Evolutionary conservation across 1,140 invertebrate species (phyloP), one percentile per base, ranked within the genome.

Genomic region (Nymphalis io): DNA sequence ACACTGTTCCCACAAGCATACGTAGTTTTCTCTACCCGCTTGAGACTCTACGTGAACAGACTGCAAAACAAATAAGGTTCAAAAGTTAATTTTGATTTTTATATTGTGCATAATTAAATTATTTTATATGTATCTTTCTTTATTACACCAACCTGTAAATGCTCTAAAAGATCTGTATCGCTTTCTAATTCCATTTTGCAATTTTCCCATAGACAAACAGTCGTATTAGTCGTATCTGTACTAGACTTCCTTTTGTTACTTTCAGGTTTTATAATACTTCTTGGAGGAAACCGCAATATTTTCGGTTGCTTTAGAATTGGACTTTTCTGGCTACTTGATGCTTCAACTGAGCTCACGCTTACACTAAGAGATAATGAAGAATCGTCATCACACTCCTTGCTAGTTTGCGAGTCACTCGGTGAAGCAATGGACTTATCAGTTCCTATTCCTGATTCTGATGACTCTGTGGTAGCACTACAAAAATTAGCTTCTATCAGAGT

Each of bases 1-100:
- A 92, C 98, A 99, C 6, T 96, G 96, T 73, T 95, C 93, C 98
- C 98, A 99, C 18, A 97, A 93, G 85, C 98, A 99, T 10, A 97
- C 95, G 85, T 96, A 98, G 72, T 95, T 96, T 83, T 96, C 95
- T 59, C 93, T 93, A 0, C 95, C 95, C 27, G 94, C 95, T 93
- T 98, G 97, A 33, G 95, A 93, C 85, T 96, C 96, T 73, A 98
- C 97, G 91, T 98, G 97, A 71, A 94, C 94, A 57, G 93, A 90
- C 96, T 96, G 44, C 59, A 70, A 68, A 70, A 73, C 20, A 20
- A 6, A 51, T 51, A 51, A 51, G 10, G 6, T n/a, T n/a, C 11
- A 44, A 55, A 23, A 5, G 12, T 55, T 13, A 55, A 15, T 55
- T 33, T 27, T 27, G 0, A 51, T 21, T 55, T 20, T 11, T 18